Percentiles rank a stretch among this genome's conserved stretches.
Conservation (phyloP, 2,797 vertebrate species). For the Poeciliopsis turneri region DNA sequence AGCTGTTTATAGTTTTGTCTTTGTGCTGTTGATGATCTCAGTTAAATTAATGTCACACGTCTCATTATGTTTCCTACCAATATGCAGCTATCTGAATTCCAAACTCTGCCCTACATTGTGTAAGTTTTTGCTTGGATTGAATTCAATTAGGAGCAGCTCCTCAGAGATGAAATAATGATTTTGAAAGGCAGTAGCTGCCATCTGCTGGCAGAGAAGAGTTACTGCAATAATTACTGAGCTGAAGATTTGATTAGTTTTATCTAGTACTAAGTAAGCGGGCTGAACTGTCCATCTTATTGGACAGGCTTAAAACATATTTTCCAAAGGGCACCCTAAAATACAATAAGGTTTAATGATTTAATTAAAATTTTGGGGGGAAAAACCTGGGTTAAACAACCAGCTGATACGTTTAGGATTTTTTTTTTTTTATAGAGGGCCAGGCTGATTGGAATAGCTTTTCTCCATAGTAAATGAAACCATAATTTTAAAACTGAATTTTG, state of each 20-base stretch:
- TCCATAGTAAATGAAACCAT: background rate
- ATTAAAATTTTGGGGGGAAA: background rate
- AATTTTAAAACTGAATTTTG: background rate
- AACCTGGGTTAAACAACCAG: background rate
- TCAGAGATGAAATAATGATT: background rate
- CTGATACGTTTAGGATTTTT: background rate
- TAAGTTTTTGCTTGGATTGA: background rate
- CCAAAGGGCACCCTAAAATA: background rate
- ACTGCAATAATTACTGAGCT: constrained; percentile 17
- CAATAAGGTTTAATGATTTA: background rate
- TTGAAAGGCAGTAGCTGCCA: constrained; percentile 32
- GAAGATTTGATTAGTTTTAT: background rate
- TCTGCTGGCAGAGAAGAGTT: constrained; percentile 50
- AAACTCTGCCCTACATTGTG: constrained; percentile 4
- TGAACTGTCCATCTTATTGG: background rate
- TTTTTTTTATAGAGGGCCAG: background rate
- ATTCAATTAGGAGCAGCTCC: background rate
- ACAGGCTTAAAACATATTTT: background rate
- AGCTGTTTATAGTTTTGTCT: background rate
- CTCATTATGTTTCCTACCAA: background rate
- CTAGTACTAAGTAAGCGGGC: background rate
- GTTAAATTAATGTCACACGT: background rate
- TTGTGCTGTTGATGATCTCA: background rate
- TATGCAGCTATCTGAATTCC: background rate
- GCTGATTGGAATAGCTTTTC: background rate